phyloP scores from a whole-genome alignment of 1,140 invertebrate species.

The Drosophila ogumai region DNA sequence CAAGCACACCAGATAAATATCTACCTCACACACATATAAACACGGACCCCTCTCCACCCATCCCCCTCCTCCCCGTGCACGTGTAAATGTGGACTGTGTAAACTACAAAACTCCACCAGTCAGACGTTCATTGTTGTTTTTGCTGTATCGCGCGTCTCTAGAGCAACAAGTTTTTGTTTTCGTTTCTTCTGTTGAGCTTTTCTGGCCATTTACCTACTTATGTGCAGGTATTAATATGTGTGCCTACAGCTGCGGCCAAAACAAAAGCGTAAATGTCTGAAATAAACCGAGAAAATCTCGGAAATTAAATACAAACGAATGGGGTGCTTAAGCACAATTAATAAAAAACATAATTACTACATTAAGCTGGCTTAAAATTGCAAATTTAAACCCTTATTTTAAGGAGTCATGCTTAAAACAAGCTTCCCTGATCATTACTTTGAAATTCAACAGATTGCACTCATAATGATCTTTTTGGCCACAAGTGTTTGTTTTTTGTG shows the following conservation, averaged over 20 bases:
- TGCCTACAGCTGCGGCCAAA: conserved; percentile 12
- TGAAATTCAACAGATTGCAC: background rate
- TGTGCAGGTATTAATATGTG: conserved; percentile 11
- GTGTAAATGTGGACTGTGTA: conserved; percentile 51
- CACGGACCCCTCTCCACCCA: background rate
- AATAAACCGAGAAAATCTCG: conserved; percentile 11
- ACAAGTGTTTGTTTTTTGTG: background rate
- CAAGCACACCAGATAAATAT: conserved; percentile 23
- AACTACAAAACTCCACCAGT: conserved; percentile 48
- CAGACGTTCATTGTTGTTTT: conserved; percentile 53
- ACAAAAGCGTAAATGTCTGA: conserved; percentile 16
- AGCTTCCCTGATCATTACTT: no score
- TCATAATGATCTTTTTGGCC: background rate
- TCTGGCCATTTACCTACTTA: conserved; percentile 37
- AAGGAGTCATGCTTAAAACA: no score
- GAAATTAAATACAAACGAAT: background rate
- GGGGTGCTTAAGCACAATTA: background rate
- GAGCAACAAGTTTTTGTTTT: conserved; percentile 66
- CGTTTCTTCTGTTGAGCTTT: conserved; percentile 23
- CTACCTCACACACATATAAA: conserved; percentile 2
- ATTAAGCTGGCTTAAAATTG: background rate
- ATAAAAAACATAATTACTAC: background rate
- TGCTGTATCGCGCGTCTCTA: conserved; percentile 31
- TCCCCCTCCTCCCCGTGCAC: conserved; percentile 7
- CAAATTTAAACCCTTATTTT: background rate